Evolutionary conservation across 2,888 invertebrate species (phyloP).

Genomic region (Tiphia femorata): DNA sequence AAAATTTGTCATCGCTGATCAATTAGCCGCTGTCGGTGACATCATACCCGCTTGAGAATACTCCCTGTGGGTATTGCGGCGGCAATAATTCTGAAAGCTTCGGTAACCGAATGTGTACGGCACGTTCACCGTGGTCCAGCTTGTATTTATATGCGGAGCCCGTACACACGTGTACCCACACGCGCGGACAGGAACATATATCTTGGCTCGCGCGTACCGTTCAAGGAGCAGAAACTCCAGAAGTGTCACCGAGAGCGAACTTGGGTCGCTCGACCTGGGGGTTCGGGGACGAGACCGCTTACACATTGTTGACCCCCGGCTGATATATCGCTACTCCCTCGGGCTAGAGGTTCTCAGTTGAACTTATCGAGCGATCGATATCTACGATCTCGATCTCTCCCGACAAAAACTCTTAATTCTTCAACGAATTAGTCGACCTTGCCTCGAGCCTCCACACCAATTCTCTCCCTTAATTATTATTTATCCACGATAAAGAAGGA

Average conservation of each 20-base stretch:
- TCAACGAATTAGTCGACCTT: no score
- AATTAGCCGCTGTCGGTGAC: background rate
- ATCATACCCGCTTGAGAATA: no score
- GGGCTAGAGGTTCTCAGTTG: slow-evolving; percentile 57
- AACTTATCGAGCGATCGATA: slow-evolving; percentile 35
- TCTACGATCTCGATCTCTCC: no score
- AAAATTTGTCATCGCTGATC: no score
- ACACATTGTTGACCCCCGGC: slow-evolving; percentile 65
- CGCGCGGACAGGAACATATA: slow-evolving; percentile 51
- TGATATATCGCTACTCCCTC: slow-evolving; percentile 59
- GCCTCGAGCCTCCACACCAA: no score
- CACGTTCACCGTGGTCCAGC: slow-evolving; percentile 24
- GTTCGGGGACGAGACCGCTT: slow-evolving; percentile 53
- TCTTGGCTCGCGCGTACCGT: slow-evolving; percentile 49
- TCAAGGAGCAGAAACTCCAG: slow-evolving; percentile 64
- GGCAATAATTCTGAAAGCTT: slow-evolving; percentile 53
- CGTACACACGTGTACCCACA: slow-evolving; percentile 31
- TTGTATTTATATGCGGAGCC: slow-evolving; percentile 16
- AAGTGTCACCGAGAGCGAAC: slow-evolving; percentile 64
- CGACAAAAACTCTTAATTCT: no score
- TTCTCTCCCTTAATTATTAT: no score
- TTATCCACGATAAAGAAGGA: no score
- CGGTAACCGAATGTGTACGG: slow-evolving; percentile 42
- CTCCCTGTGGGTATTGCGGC: slow-evolving; percentile 33
- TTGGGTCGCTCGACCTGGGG: slow-evolving; percentile 56